These are phyloP conservation scores for Pogonus chalceus DNA, from an alignment of 1,140 invertebrate species.

Conservation along the genomic window DNA sequence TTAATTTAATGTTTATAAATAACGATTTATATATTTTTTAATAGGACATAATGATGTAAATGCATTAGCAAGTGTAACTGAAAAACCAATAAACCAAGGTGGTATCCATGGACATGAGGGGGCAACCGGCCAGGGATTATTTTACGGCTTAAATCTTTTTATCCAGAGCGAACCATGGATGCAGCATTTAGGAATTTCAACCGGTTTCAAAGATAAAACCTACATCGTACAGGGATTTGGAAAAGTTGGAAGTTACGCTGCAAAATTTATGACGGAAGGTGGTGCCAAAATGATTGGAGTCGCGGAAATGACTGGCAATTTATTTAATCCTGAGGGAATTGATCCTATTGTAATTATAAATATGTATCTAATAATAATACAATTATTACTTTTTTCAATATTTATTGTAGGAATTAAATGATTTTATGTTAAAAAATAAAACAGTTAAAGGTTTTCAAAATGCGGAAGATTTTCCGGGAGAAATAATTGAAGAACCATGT, in stretches of 20 bases:
- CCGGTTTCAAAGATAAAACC: conserved; percentile 67
- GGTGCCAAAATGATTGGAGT: conserved; percentile 76
- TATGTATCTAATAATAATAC: conserved; percentile 7
- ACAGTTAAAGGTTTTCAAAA: conserved; percentile 67
- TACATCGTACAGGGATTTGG: conserved; percentile 85
- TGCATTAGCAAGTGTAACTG: conserved; percentile 73
- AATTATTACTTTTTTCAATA: background rate
- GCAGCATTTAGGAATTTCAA: conserved; percentile 56
- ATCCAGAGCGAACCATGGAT: conserved; percentile 70
- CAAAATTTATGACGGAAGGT: conserved; percentile 62
- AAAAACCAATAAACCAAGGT: conserved; percentile 69
- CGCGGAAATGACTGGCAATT: conserved; percentile 57
- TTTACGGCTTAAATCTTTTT: conserved; percentile 71
- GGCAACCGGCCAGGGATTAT: conserved; percentile 84
- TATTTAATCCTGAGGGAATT: conserved; percentile 72
- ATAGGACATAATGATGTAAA: conserved; percentile 76
- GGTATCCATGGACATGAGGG: conserved; percentile 74
- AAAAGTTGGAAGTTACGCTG: conserved; percentile 77
- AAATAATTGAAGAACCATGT: conserved; percentile 58
- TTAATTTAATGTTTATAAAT: conserved; percentile 15
- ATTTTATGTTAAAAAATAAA: conserved; percentile 49
- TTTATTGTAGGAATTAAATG: conserved; percentile 35
- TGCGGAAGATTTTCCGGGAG: conserved; percentile 48
- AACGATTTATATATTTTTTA: background rate
- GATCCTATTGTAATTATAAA: conserved; percentile 52